Base-by-base conservation (phyloP, 2,888 invertebrate species). In the Eremobia ochroleuca region DNA sequence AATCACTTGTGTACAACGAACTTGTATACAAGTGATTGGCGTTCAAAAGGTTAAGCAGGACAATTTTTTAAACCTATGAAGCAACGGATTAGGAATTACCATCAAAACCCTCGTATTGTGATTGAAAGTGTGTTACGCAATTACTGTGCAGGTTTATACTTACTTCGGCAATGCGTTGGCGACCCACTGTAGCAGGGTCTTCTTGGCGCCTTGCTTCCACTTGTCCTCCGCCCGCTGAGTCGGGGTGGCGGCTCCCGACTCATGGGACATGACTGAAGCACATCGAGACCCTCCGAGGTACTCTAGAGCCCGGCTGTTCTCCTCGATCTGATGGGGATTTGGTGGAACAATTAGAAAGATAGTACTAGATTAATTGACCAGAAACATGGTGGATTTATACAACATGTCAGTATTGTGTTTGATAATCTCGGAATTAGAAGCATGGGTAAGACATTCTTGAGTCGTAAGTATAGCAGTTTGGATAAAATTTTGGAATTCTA, bases 181-280 rank as follows among this genome's bases (percentile, higher is more conserved):
- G 81, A 99, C 99, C 99, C 99, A 99, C 91, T 98, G 98, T 81
- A 99, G 97, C 82, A 99, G 97, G 40, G 99, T 99, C 95, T 99
- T 99, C 93, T 98, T 98, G 77, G 99, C 99, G 68, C 99, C 99
- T 93, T 98, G 98, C 93, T 98, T 98, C 98, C 98, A 98, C 92
- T 97, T 84, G 96, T 97, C 97, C 66, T 98, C 98, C 0, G 97
- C 96, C 15, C 95, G 90, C 81, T 95, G 96, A 31, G 96, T 96
- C 62, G 96, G 97, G 71, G 98, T 97, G 68, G 98, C 98, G 78
- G 98, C 98, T 82, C 98, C 97, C 82, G 98, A 98, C 94, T 98
- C 98, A 92, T 98, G 97, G 79, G 98, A 98, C 97, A 98, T 98
- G 84, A 98, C 98, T 85, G 98, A 98, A 87, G 98, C 98, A 93